phyloP scores from a whole-genome alignment of 1,140 invertebrate genomes.

The Probaryconus sp. region DNA sequence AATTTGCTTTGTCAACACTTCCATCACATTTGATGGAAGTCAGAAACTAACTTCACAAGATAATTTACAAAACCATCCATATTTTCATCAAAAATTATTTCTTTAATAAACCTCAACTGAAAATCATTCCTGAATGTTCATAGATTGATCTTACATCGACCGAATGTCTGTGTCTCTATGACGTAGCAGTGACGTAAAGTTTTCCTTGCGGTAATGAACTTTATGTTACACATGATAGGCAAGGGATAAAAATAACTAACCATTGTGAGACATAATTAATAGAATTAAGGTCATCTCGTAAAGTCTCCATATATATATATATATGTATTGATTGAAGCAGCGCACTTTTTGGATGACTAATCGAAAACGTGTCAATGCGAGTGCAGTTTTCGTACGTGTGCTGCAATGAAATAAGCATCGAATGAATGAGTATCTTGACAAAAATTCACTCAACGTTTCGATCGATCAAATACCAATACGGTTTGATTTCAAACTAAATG shows the following conservation, averaged over 20 bases:
- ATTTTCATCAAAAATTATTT: not conserved
- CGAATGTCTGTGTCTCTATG: no score
- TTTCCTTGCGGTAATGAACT: no score
- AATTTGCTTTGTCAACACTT: not conserved
- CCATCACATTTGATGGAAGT: no score
- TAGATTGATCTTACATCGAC: no score
- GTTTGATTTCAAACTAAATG: no score
- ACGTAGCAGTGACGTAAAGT: no score
- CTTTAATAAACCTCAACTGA: no score
- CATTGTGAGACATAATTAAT: constrained; percentile 22
- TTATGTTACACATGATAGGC: constrained; percentile 10
- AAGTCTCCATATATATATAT: no score
- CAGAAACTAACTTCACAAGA: no score
- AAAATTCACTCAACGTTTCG: not conserved
- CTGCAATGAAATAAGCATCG: not conserved
- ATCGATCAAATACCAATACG: not conserved
- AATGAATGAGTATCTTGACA: not conserved
- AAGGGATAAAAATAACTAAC: constrained; percentile 19
- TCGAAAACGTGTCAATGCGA: constrained; percentile 35
- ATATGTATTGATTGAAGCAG: constrained; percentile 12
- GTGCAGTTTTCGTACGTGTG: constrained; percentile 5
- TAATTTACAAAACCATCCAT: constrained; percentile 2
- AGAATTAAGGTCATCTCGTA: constrained; percentile 29
- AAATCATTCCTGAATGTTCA: no score
- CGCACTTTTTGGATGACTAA: constrained; percentile 37